These are phyloP conservation scores for Yasuhikotakia modesta DNA, from an alignment of 2,797 vertebrate species.

Conservation along the genomic window DNA sequence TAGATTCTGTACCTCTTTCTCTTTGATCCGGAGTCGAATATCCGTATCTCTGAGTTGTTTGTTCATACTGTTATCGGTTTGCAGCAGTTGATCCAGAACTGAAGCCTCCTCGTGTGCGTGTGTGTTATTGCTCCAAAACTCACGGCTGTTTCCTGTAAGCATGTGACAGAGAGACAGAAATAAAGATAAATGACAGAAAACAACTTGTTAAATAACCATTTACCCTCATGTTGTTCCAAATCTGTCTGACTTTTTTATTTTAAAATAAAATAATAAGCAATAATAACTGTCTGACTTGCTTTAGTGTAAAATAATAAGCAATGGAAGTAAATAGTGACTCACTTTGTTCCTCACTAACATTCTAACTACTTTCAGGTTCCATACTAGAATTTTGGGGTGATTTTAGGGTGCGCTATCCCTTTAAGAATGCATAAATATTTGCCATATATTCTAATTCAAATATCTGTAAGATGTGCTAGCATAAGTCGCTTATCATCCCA, in stretches of 20 bases:
- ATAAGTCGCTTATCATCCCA: neutral
- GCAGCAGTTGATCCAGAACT: constrained; percentile 33
- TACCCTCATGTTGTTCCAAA: no score
- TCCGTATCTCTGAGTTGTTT: constrained; percentile 76
- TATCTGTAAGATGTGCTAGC: neutral
- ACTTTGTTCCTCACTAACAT: no score
- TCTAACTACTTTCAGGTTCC: no score
- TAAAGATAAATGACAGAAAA: neutral
- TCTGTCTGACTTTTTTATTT: no score
- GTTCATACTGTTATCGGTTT: constrained; percentile 55
- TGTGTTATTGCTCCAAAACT: constrained; percentile 57
- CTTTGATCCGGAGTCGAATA: constrained; percentile 80
- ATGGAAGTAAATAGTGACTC: no score
- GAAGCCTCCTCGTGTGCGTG: constrained; percentile 48
- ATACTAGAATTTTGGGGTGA: neutral
- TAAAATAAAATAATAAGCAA: no score
- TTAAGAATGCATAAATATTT: neutral
- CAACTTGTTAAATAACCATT: neutral
- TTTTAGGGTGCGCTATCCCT: neutral
- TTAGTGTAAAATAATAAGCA: no score
- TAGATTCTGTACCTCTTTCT: constrained; percentile 81
- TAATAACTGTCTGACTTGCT: no score
- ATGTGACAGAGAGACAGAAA: constrained; percentile 6
- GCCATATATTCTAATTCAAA: neutral
- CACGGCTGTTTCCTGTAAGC: constrained; percentile 60